A percentile compares a stretch with the other conserved stretches of the same genome.
These are phyloP conservation scores for Paratilapia polleni DNA, from an alignment of 2,113 vertebrate species.

Conservation along the genomic window DNA sequence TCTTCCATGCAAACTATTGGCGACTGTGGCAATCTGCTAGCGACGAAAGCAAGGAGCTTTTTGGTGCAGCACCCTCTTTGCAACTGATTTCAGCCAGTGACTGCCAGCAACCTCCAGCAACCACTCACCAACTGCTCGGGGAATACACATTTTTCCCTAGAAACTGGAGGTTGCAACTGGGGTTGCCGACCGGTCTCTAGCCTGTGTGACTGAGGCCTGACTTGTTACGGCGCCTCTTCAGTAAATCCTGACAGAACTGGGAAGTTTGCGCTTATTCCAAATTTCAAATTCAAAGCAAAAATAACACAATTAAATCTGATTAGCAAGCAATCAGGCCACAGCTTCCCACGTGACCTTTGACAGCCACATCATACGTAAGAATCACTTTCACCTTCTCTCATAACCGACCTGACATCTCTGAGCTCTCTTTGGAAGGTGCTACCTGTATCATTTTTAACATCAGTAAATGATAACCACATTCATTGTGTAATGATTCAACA, in stretches of 20 bases:
- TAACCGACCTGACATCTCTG: not conserved
- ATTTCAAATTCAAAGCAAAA: not conserved
- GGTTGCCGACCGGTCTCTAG: not conserved
- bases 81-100: not conserved
- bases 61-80: not conserved
- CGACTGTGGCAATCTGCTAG: too few relatives aligned
- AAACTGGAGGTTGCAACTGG: not conserved
- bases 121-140: not conserved
- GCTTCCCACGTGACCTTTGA: not conserved
- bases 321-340: not conserved
- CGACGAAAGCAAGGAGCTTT: not conserved
- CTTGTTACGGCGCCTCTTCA: not conserved
- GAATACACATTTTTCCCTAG: not conserved
- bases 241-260: not conserved
- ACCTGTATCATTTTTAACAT: conserved; percentile 25
- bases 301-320: not conserved
- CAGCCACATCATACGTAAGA: not conserved
- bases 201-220: not conserved
- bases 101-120: not conserved
- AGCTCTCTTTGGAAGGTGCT: conserved; percentile 16
- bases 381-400: not conserved
- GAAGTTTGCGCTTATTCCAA: not conserved
- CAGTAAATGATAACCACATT: conserved; percentile 16
- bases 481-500: conserved; percentile 26
- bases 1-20: too few relatives aligned